Conservation (phyloP, 2,113 vertebrate genomes). For the Takifugu bimaculatus region DNA sequence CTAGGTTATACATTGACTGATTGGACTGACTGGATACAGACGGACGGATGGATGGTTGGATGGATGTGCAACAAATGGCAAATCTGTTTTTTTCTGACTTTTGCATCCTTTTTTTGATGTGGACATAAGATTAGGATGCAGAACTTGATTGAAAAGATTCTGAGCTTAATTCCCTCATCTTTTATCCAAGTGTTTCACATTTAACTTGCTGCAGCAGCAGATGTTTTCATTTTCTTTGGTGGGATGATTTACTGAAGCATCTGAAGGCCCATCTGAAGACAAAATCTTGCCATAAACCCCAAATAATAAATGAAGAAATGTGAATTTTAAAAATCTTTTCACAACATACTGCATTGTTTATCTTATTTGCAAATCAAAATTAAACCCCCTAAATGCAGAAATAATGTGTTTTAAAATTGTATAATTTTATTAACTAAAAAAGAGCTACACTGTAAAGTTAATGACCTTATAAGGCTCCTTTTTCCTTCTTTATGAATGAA, state of each 20-base stretch:
- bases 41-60: too few species aligned
- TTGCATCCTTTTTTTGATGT: slow-evolving; percentile 26
- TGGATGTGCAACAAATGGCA: slow-evolving; percentile 2
- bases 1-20: not conserved
- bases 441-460: too few species aligned
- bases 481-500: too few species aligned
- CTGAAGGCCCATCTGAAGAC: slow-evolving; percentile 15
- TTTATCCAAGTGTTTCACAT: slow-evolving; percentile 47
- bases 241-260: slow-evolving; percentile 37
- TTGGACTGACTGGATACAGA: slow-evolving; percentile 8
- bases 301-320: too few species aligned
- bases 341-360: too few species aligned
- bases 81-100: slow-evolving; percentile 9
- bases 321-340: too few species aligned
- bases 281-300: slow-evolving; percentile 16
- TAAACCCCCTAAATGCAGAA: too few species aligned
- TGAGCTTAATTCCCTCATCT: slow-evolving; percentile 42
- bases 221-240: slow-evolving; percentile 46
- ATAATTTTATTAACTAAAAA: too few species aligned
- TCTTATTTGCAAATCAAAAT: too few species aligned
- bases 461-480: too few species aligned
- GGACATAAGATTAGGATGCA: slow-evolving; percentile 17
- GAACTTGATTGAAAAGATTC: slow-evolving; percentile 42
- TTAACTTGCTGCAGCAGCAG: slow-evolving; percentile 56
- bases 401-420: too few species aligned